A percentile compares a stretch with the other conserved stretches of the same genome.
phyloP scores from a whole-genome alignment of 2,797 vertebrate genomes.

The Ctenopoma multispine region DNA sequence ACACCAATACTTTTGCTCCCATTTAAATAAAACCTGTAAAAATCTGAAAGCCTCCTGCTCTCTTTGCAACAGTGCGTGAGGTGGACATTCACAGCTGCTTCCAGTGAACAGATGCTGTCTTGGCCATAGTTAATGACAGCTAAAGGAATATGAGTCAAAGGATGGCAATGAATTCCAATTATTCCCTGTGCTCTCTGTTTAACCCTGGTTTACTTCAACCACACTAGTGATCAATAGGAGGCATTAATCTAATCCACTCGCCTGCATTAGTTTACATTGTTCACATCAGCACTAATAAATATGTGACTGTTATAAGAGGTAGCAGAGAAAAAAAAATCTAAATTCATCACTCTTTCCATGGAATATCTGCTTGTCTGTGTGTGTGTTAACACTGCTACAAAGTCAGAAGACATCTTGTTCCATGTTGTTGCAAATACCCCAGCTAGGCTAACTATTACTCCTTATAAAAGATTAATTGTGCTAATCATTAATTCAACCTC shows the following conservation, averaged over 20 bases:
- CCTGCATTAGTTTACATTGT: slow-evolving; percentile 45
- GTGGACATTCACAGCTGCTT: not conserved
- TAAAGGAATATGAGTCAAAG: slow-evolving; percentile 34
- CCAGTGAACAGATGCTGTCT: not conserved
- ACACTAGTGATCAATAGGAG: slow-evolving; percentile 34
- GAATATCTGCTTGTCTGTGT: not conserved
- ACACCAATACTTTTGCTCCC: not conserved
- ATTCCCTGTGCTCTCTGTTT: slow-evolving; percentile 32
- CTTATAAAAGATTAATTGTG: slow-evolving; percentile 70
- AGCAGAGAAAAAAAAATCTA: slow-evolving; percentile 22
- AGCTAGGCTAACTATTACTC: slow-evolving; percentile 68
- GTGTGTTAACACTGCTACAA: slow-evolving; percentile 6
- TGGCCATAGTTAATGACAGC: not conserved
- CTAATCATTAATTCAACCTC: slow-evolving; percentile 71
- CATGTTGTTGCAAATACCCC: slow-evolving; percentile 70
- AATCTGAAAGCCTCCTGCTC: slow-evolving; percentile 13
- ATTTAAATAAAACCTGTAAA: slow-evolving; percentile 1
- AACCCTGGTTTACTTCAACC: slow-evolving; percentile 27
- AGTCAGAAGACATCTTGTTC: slow-evolving; percentile 55
- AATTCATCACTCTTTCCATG: slow-evolving; percentile 27
- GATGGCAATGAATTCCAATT: slow-evolving; percentile 31
- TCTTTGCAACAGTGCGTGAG: slow-evolving; percentile 1
- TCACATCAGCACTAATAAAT: slow-evolving; percentile 43
- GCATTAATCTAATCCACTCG: slow-evolving; percentile 21
- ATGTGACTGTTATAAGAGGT: slow-evolving; percentile 15